phyloP scores from a whole-genome alignment of 2,888 invertebrate genomes.

The Drosophila quinaria region DNA sequence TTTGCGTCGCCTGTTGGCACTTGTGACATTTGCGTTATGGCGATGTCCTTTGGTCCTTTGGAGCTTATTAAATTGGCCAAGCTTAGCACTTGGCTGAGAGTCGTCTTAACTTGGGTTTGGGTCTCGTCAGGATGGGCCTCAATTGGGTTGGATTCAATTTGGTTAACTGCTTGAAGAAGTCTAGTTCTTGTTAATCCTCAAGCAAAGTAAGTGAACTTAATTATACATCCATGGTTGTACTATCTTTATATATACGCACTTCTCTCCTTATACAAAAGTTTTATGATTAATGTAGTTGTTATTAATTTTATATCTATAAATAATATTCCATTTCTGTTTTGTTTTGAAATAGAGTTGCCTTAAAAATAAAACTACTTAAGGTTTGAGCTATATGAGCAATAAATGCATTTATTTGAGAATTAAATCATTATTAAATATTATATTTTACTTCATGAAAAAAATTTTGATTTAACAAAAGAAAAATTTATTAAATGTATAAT shows the following conservation, averaged over 20 bases:
- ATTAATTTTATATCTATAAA: conserved; percentile 12
- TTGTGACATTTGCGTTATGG: conserved; percentile 74
- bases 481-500: too few species aligned
- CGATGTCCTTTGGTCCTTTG: conserved; percentile 50
- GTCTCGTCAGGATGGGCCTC: conserved; percentile 8
- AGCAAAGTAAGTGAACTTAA: conserved; percentile 23
- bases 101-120: conserved; percentile 5
- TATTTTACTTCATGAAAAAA: too few species aligned
- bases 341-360: too few species aligned
- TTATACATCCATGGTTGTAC: conserved; percentile 16
- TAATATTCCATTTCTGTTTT: background rate
- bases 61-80: conserved; percentile 72
- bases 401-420: too few species aligned
- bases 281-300: conserved; percentile 1
- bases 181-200: conserved; percentile 25
- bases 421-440: too few species aligned
- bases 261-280: background rate
- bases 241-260: background rate
- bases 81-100: conserved; percentile 54
- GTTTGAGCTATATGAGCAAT: too few species aligned
- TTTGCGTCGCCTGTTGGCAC: conserved; percentile 62
- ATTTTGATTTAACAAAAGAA: too few species aligned
- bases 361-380: too few species aligned
- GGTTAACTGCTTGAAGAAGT: conserved; percentile 46
- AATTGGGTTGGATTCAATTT: conserved; percentile 57